Evolutionary conservation across 2,888 invertebrate genomes (phyloP).

Genomic region (Drosophila mettleri): DNA sequence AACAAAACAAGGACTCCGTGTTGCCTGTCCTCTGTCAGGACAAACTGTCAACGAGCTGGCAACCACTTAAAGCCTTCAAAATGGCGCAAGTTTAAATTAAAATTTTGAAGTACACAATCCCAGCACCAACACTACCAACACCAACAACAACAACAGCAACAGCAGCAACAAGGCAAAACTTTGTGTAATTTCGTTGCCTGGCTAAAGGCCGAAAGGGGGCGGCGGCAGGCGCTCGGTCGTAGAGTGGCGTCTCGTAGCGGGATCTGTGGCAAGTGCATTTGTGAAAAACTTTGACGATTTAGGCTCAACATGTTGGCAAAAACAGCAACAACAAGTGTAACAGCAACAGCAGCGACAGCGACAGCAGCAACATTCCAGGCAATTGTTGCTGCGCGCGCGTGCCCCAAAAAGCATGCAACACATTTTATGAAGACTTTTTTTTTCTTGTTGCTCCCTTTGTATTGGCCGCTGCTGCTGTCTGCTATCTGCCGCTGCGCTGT

Average conservation of each 20-base stretch:
- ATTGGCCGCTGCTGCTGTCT: constrained; percentile 40
- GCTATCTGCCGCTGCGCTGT: constrained; percentile 27
- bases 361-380: constrained; percentile 44
- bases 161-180: constrained; percentile 66
- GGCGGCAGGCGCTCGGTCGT: constrained; percentile 13
- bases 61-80: constrained; percentile 82
- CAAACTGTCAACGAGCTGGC: constrained; percentile 82
- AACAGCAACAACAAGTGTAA: constrained; percentile 39
- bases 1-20: constrained; percentile 27
- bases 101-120: constrained; percentile 78
- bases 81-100: constrained; percentile 82
- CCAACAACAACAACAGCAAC: constrained; percentile 28
- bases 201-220: constrained; percentile 7
- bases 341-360: constrained; percentile 14
- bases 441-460: constrained; percentile 22
- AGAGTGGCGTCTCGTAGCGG: constrained; percentile 32
- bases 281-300: constrained; percentile 82
- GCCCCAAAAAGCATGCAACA: constrained; percentile 68
- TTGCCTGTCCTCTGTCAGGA: constrained; percentile 60
- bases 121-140: constrained; percentile 48
- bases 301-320: constrained; percentile 81
- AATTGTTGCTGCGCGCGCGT: constrained; percentile 60
- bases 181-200: constrained; percentile 71
- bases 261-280: constrained; percentile 76
- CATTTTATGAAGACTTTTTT: constrained; percentile 69